Evolutionary conservation across 2,888 invertebrate genomes (phyloP), one percentile per base, ranked within the genome.

Genomic region (Cyclophora albipunctata): DNA sequence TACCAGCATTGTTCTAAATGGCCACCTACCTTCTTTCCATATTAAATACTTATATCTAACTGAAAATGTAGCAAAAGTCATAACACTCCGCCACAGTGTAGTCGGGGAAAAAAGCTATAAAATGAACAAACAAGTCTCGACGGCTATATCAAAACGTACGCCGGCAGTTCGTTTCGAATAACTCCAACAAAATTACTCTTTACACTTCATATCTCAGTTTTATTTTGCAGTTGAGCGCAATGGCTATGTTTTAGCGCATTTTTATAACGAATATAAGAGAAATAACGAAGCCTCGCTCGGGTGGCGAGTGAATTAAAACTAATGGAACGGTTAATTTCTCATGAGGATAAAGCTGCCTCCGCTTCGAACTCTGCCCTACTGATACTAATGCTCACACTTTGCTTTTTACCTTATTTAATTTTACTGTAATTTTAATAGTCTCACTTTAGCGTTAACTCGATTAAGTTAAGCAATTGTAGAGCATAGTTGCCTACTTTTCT

Each of bases 291-390:
- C 69, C 64, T 66, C 71, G 70, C 73, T 69, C 70, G 75, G 71
- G 72, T 71, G 78, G 71, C 77, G 73, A 79, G 84, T 83, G 83
- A 86, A 86, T 87, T 86, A 86, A 87, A 87, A 87, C 84, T 87
- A 87, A 87, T 87, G 86, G 86, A 84, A 81, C 82, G 73, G 78
- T 84, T 86, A 86, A 87, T 87, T 87, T 87, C 87, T 87, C 86
- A 82, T 81, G 87, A 86, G 87, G 74, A 84, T 84, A 81, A 78
- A 79, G 73, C 78, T 75, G 61, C 64, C 68, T 67, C 62, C 59
- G 63, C 62, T 61, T 55, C 62, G 64, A 73, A 71, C 73, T 75
- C 74, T 67, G 69, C 73, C 67, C 71, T 69, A 65, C 72, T 68
- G 73, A 75, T 75, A 71, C 66, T 68, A 69, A 65, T 67, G 66